Evolutionary conservation across 2,888 invertebrate genomes (phyloP).

Genomic region (Stenolophus ochropezus): DNA sequence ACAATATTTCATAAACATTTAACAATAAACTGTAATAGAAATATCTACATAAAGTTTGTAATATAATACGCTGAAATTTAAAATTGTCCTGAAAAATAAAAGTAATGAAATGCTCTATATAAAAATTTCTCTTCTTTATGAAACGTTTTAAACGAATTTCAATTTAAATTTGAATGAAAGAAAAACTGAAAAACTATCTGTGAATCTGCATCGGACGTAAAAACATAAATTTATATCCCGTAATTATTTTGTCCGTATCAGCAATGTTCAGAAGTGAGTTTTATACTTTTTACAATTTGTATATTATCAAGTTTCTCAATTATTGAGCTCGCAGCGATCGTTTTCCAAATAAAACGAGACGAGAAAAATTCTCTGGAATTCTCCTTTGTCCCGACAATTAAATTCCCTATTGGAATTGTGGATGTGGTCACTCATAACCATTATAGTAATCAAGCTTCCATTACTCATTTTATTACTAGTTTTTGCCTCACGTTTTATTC

Average conservation of each 20-base stretch:
- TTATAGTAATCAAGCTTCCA: background rate
- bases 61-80: too few species aligned
- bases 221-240: background rate
- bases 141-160: background rate
- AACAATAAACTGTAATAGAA: too few species aligned
- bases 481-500: too few species aligned
- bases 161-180: background rate
- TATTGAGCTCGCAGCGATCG: background rate
- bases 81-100: too few species aligned
- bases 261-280: background rate
- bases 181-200: background rate
- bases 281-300: conserved; percentile 10
- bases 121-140: background rate
- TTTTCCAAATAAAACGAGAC: conserved; percentile 4
- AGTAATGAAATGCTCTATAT: background rate
- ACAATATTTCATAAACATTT: too few species aligned
- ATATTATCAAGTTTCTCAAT: background rate
- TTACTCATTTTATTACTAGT: background rate
- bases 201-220: background rate
- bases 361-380: background rate
- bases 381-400: conserved; percentile 7
- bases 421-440: background rate
- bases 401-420: background rate
- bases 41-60: too few species aligned
- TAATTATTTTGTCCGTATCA: background rate